Base-by-base conservation (phyloP, 2,113 vertebrate genomes). In the Campylomormyrus numenius region DNA sequence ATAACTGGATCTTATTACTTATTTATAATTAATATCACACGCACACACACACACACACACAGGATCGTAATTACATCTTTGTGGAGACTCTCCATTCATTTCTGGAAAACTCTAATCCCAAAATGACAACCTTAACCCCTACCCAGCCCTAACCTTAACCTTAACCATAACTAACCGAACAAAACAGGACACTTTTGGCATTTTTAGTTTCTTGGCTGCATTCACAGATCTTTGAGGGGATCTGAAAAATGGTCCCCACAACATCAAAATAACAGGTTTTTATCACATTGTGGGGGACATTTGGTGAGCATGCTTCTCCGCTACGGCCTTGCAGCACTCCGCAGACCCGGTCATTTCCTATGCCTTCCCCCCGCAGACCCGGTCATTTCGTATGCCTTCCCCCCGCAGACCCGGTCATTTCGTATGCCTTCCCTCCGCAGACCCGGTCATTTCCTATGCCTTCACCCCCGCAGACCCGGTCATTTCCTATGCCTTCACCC, bases 381-480 rank as follows among this genome's bases (percentile, higher is more conserved):
- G 89, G 92, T 92, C 88, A 90, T 48, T 49, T 86, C 80, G 48
- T 53, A 52, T 88, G 52, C 35, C 56, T 15, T 7, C 56, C 31
- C 27, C 83, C 52, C 39, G 39, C 39, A 39, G 39, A 39, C 39
- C 39, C 70, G 89, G 92, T 92, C 88, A 89, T 48, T 53, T 86
- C 80, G 48, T 53, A 52, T 88, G 52, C 35, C 56, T 7, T 3
- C 66, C 39, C 80, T 2, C n/a, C 0, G n/a, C 70, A 24, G 85
- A 90, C 31, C 31, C 31, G 89, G 91, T 92, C 88, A 90, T 48
- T 53, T 86, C 80, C 46, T 53, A 52, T 88, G 52, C 35, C 87
- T n/a, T 7, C 66, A 39, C 27, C 83, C 50, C 53, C 15, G 21
- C 27, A 39, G 39, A 3, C 39, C 39, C 66, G 89, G 91, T 92